Conservation (phyloP, 2,888 invertebrate species). For the Sepioteuthis lessoniana region DNA sequence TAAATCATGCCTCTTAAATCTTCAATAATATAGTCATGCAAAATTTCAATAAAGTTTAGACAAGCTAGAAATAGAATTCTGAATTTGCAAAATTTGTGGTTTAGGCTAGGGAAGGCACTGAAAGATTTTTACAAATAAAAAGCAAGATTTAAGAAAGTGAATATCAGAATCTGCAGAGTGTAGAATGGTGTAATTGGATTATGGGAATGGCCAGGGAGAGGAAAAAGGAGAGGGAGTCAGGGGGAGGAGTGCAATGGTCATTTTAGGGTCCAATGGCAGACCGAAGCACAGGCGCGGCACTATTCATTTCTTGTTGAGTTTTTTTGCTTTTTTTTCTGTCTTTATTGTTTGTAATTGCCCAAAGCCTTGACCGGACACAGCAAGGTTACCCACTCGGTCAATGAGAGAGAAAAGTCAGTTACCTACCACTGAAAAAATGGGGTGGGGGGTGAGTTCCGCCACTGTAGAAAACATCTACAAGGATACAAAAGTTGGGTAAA, state of each 20-base stretch:
- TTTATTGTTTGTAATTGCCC: not conserved
- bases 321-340: not conserved
- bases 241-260: not conserved
- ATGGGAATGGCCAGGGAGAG: not conserved
- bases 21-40: too few relatives aligned
- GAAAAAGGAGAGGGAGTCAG: not conserved
- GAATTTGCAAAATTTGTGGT: not conserved
- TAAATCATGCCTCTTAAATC: too few relatives aligned
- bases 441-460: constrained; percentile 43
- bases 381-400: constrained; percentile 44
- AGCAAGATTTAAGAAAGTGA: not conserved
- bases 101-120: not conserved
- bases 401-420: constrained; percentile 46
- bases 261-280: constrained; percentile 1
- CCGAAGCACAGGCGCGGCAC: constrained; percentile 21
- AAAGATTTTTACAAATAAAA: not conserved
- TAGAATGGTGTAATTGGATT: not conserved
- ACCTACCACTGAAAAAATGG: constrained; percentile 48
- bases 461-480: constrained; percentile 46
- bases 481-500: constrained; percentile 42
- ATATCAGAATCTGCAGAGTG: not conserved
- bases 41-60: not conserved
- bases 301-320: not conserved
- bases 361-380: constrained; percentile 45
- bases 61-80: constrained; percentile 6